Base-by-base conservation (phyloP, 1,140 invertebrate species). In the Frieseomelitta varia region DNA sequence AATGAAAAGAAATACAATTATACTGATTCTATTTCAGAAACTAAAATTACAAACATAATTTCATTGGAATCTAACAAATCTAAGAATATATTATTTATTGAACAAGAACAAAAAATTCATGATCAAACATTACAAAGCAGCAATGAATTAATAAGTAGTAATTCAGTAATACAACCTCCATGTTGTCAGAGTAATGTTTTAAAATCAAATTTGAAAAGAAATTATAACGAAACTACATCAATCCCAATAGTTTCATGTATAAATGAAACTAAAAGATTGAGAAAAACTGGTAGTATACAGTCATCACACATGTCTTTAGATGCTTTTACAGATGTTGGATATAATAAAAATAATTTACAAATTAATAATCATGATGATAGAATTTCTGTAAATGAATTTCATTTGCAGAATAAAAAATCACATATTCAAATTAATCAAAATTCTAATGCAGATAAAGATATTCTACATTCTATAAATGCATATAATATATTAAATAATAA, bases 31-130 rank as follows among this genome's bases (percentile, higher is more conserved):
- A 0, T 85, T 55, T 79, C 92, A 47, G 91, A 92, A 71, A 92
- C 93, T 2, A 88, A 90, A 80, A 93, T 93, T 65, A 89, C 81
- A 17, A 92, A 92, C 47, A 90, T 93, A 24, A 87, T 89, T 12
- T 93, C 93, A 6, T 58, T 93, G 30, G 80, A 91, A 21, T 86
- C 87, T 2, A 87, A 91, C 68, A 79, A 77, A 24, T 92, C 92
- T 51, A 88, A 86, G 19, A 84, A 14, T 34, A 76, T 75, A n/a
- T 74, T 82, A 12, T 51, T 11, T 30, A 3, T 12, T 34, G 27
- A 30, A 17, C 4, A 55, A 3, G 12, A 61, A 19, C 34, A 39
- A 11, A 10, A 71, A 34, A 63, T 17, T 1, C 61, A 56, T 34
- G 14, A 58, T 47, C 12, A 1, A 21, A 68, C 15, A 39, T 34